Percentiles rank a stretch among this genome's conserved stretches.
Evolutionary conservation across 2,113 vertebrate species (phyloP).

Genomic region (Callionymus lyra): DNA sequence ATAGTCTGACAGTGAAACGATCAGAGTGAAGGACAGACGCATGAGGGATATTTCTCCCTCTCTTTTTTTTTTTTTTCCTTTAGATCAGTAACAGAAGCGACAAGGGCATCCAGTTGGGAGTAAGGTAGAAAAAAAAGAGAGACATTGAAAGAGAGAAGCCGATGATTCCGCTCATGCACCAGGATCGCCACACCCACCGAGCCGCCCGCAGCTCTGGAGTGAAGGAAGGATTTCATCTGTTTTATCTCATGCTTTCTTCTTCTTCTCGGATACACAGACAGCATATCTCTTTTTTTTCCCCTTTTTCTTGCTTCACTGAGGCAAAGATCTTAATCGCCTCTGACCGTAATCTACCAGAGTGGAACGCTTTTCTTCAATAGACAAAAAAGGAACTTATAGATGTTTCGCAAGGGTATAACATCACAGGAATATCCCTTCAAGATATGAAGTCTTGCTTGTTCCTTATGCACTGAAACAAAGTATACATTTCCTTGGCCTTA

Average conservation of each 20-base stretch:
- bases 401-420: conserved; percentile 39
- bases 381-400: conserved; percentile 51
- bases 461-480: too few relatives aligned
- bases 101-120: conserved; percentile 32
- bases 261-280: conserved; percentile 56
- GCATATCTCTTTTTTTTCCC: conserved; percentile 26
- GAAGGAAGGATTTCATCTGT: conserved; percentile 59
- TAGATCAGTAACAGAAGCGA: conserved; percentile 15
- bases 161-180: conserved; percentile 42
- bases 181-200: conserved; percentile 41
- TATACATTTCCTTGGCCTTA: too few relatives aligned
- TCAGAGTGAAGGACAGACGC: conserved; percentile 27
- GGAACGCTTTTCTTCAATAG: conserved; percentile 57
- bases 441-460: conserved; percentile 11
- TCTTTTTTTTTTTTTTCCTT: conserved; percentile 12
- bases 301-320: conserved; percentile 43
- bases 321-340: conserved; percentile 63
- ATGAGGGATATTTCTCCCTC: conserved; percentile 12
- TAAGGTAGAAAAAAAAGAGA: conserved; percentile 32
- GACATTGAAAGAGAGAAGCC: conserved; percentile 31
- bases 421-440: conserved; percentile 40
- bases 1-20: conserved; percentile 11
- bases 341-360: conserved; percentile 61
- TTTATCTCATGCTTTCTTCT: conserved; percentile 44
- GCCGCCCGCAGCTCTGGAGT: conserved; percentile 39